Evolutionary conservation across 2,888 invertebrate genomes (phyloP).

Genomic region (Callyntrura guangdongensis): DNA sequence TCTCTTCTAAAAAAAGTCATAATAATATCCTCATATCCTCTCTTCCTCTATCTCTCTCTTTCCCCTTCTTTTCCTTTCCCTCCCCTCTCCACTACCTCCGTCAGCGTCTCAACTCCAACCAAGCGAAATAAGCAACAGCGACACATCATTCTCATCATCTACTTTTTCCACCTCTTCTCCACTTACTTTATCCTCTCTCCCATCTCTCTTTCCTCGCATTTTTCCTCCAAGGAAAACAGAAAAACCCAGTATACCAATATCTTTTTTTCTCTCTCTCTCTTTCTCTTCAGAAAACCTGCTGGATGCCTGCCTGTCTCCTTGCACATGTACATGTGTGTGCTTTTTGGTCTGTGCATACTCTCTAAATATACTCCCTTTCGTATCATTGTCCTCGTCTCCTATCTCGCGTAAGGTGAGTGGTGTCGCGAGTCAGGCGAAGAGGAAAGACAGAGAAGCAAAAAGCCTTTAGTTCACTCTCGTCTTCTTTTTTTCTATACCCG

Average conservation of each 20-base stretch:
- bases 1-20: too few species aligned
- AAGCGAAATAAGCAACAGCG: slow-evolving; percentile 25
- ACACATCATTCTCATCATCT: slow-evolving; percentile 12
- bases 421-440: neutral
- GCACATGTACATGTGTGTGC: neutral
- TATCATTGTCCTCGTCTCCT: neutral
- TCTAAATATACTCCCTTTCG: neutral
- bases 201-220: neutral
- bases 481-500: neutral
- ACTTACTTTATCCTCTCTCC: slow-evolving; percentile 6
- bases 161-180: neutral
- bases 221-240: neutral
- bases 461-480: neutral
- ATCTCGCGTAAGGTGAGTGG: neutral
- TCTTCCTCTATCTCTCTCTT: neutral
- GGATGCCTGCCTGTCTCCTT: neutral
- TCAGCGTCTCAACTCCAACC: neutral
- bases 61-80: neutral
- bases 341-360: slow-evolving; percentile 7
- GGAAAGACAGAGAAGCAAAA: neutral
- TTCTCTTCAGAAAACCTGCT: neutral
- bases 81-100: neutral
- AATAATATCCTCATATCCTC: neutral
- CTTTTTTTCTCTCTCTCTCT: neutral
- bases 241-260: neutral